Conservation (phyloP, 1,140 invertebrate species). For the Drosophila sproati region DNA sequence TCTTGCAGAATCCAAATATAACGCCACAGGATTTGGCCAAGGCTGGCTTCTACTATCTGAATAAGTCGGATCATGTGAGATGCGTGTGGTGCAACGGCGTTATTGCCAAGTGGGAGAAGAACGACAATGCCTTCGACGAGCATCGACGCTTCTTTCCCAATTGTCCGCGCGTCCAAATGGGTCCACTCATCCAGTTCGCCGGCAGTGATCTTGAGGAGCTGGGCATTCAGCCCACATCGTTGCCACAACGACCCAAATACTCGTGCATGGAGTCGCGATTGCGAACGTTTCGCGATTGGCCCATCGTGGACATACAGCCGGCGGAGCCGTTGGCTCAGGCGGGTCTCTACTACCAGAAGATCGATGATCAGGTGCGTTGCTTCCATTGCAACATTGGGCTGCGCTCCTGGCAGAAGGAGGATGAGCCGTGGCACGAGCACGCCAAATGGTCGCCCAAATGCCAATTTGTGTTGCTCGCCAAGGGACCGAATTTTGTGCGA, state of each 20-base stretch:
- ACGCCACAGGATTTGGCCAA: constrained; percentile 89
- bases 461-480: constrained; percentile 90
- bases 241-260: constrained; percentile 87
- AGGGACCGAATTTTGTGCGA: constrained; percentile 91
- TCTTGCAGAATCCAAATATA: constrained; percentile 84
- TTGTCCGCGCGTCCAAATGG: constrained; percentile 86
- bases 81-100: constrained; percentile 92
- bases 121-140: constrained; percentile 90
- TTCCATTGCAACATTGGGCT: constrained; percentile 96
- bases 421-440: constrained; percentile 96
- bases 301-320: constrained; percentile 87
- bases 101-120: constrained; percentile 89
- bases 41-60: constrained; percentile 88
- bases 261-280: constrained; percentile 88
- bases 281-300: constrained; percentile 88
- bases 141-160: constrained; percentile 90
- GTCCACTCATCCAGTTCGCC: constrained; percentile 74
- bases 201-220: constrained; percentile 86
- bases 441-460: constrained; percentile 95
- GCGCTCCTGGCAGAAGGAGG: constrained; percentile 92
- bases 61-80: constrained; percentile 88
- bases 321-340: constrained; percentile 89
- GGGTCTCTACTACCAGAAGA: constrained; percentile 91
- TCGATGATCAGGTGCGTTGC: constrained; percentile 90
- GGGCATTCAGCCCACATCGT: constrained; percentile 88